A percentile compares a stretch with the other conserved stretches of the same genome.
Conservation (phyloP, 1,140 invertebrate species). For the Drosophila persimilis region DNA sequence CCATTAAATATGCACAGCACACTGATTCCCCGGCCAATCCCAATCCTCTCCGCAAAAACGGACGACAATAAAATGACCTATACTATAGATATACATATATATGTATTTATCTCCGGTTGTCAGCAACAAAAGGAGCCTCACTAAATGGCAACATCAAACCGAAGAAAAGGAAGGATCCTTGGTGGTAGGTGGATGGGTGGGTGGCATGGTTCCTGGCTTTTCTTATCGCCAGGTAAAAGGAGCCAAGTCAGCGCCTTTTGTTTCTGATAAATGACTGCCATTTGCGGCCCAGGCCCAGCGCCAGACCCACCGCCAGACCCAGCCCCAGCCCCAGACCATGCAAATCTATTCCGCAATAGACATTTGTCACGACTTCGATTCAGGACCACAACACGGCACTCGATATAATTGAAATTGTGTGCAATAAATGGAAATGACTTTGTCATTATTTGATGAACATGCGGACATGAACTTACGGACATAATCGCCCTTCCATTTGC, state of each 20-base stretch:
- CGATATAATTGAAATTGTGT: conserved; percentile 64
- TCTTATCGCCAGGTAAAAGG: conserved; percentile 61
- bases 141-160: conserved; percentile 52
- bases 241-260: conserved; percentile 61
- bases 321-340: conserved; percentile 23
- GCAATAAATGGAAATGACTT: conserved; percentile 54
- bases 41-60: conserved; percentile 14
- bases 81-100: conserved; percentile 31
- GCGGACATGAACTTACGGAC: conserved; percentile 16
- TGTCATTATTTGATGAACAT: conserved; percentile 40
- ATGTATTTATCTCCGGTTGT: conserved; percentile 53
- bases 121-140: conserved; percentile 49
- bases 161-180: conserved; percentile 34
- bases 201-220: conserved; percentile 4
- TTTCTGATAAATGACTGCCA: conserved; percentile 72
- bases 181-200: background rate
- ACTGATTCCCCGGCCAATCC: conserved; percentile 50
- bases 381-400: conserved; percentile 39
- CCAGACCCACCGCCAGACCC: no score
- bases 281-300: conserved; percentile 27
- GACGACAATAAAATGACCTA: conserved; percentile 68
- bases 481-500: conserved; percentile 48
- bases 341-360: conserved; percentile 63
- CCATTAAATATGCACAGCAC: conserved; percentile 74
- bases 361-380: conserved; percentile 60